Conservation (phyloP, 2,888 invertebrate genomes). For the Lycia hirtaria region DNA sequence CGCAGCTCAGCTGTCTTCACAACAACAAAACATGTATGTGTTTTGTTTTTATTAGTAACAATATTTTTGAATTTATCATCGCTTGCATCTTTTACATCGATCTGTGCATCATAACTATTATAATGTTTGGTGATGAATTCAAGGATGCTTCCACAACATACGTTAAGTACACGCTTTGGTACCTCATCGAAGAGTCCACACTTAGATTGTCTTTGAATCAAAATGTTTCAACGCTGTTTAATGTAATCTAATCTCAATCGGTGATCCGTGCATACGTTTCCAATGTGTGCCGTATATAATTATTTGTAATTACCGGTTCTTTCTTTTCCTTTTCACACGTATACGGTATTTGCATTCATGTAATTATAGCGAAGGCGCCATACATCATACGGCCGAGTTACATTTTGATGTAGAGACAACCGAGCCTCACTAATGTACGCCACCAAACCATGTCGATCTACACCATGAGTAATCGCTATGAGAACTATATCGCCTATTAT, state of each 20-base stretch:
- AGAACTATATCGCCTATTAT: constrained; percentile 79
- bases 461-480: constrained; percentile 76
- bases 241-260: constrained; percentile 81
- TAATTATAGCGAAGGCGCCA: constrained; percentile 79
- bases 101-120: constrained; percentile 6
- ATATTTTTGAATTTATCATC: constrained; percentile 65
- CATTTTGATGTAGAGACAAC: constrained; percentile 81
- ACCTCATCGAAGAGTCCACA: constrained; percentile 68
- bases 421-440: constrained; percentile 66
- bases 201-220: constrained; percentile 82
- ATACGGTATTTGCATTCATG: constrained; percentile 81
- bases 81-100: constrained; percentile 7
- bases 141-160: constrained; percentile 71
- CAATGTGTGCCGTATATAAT: constrained; percentile 81
- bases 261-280: constrained; percentile 77
- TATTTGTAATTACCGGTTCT: constrained; percentile 82
- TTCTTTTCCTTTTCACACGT: constrained; percentile 84
- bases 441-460: constrained; percentile 74
- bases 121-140: constrained; percentile 65
- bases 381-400: constrained; percentile 74
- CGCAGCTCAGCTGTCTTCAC: constrained; percentile 96
- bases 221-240: constrained; percentile 84
- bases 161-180: constrained; percentile 80
- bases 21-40: constrained; percentile 97
- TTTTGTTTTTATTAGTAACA: constrained; percentile 76